Evolutionary conservation across 2,113 vertebrate genomes (phyloP).

Genomic region (Ammodytes dubius): DNA sequence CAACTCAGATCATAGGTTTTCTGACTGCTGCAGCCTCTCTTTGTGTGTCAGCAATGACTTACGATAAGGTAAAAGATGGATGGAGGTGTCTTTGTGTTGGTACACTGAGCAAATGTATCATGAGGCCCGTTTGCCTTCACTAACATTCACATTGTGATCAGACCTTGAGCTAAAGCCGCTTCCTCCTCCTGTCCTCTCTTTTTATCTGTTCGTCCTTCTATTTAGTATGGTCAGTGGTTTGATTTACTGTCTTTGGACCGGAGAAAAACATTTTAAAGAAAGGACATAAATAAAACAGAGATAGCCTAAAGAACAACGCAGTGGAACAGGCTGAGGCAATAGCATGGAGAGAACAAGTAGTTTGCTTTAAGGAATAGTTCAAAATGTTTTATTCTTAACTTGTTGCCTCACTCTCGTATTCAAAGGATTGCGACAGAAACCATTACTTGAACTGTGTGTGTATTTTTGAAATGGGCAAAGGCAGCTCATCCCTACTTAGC

Average conservation of each 20-base stretch:
- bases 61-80: constrained; percentile 10
- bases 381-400: no score
- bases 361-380: neutral
- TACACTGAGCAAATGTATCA: constrained; percentile 40
- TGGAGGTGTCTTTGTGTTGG: constrained; percentile 41
- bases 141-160: constrained; percentile 42
- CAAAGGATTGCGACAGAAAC: no score
- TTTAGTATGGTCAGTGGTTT: constrained; percentile 30
- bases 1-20: neutral
- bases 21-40: neutral
- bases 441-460: no score
- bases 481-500: no score
- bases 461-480: no score
- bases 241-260: constrained; percentile 25
- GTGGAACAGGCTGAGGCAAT: neutral
- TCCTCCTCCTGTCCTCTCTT: constrained; percentile 39
- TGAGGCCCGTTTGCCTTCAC: constrained; percentile 21
- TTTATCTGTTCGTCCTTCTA: constrained; percentile 48
- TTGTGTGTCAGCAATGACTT: neutral
- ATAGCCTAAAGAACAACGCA: neutral
- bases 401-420: no score
- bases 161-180: constrained; percentile 53
- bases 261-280: constrained; percentile 15
- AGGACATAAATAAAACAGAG: constrained; percentile 30
- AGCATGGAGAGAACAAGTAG: neutral